Evolutionary conservation across 2,797 vertebrate genomes (phyloP), one percentile per base, ranked within the genome.

Genomic region (Sarcophilus harrisii): DNA sequence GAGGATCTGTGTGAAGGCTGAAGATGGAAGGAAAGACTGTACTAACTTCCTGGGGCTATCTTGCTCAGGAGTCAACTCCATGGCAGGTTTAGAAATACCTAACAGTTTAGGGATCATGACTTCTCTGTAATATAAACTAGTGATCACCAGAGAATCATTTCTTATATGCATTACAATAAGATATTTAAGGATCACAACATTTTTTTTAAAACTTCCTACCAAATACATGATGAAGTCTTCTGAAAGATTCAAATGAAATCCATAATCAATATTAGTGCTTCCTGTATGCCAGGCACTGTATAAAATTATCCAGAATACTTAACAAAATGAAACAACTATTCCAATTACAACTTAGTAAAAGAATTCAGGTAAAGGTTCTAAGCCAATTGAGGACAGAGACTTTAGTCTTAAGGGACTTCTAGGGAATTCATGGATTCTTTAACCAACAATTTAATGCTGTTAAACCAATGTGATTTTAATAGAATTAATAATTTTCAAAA

Each of bases 381-480:
- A 52, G 52, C 28, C 45, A 90, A 54, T 12, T 54, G 94, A 95
- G 96, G 95, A 29, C 55, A n/a, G 95, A 92, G 92, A 55, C 12
- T 87, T 49, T 57, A 93, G 81, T 18, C 58, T 57, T 93, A 92
- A 93, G 8, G 95, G 92, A 58, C 59, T 91, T 92, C 94, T 92
- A 3, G 95, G 9, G n/a, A 91, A 32, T 92, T 87, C 93, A 28
- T 52, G 38, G 54, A 55, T 57, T 54, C 52, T 92, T 95, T 93
- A 92, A 93, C 57, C 9, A 28, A 94, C 27, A 60, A 89, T 9
- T 60, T 73, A 4, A 87, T 66, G 57, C 3, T 62, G n/a, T 91
- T 95, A 94, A 96, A 93, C 14, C 12, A 38, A 62, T 2, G 93
- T 55, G 95, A 96, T 45, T 91, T 89, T 96, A 92, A 94, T 38